Evolutionary conservation across 1,140 invertebrate genomes (phyloP), one percentile per base, ranked within the genome.

Genomic region (Drosophila nikananu): DNA sequence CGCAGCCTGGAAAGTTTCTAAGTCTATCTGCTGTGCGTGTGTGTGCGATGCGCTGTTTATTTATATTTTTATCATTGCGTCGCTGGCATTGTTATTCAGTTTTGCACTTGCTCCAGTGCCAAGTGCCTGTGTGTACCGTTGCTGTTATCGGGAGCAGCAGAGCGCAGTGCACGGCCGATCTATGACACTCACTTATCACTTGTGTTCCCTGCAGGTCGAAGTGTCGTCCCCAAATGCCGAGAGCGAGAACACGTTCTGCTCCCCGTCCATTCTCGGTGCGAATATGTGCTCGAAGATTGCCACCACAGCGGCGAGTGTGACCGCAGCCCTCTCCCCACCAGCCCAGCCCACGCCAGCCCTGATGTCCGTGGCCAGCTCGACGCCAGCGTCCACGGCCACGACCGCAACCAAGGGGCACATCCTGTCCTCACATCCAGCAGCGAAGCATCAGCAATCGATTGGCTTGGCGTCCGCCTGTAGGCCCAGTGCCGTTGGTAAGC

Each of bases 201-300:
- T 23, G 39, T 64, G 54, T 44, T 17, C 17, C 27, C 10, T 39
- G 15, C 55, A 93, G 92, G 92, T 93, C 46, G 92, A 93, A 77
- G 91, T 93, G 41, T 93, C 92, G 21, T 93, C 92, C n/a, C 92
- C 92, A 66, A 97, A 96, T 93, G 96, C 96, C 61, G 96, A 97
- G 75, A 92, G 78, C 52, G 92, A 93, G 67, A 92, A 92, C 57
- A 92, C 91, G 62, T 91, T 93, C 63, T 93, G 92, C 70, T 93
- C 92, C 49, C 89, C 91, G 68, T 93, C 92, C 44, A 93, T 93
- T 70, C 86, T 93, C 39, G 91, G 91, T 61, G 80, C 91, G 32
- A 92, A 92, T 68, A 93, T 93, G 91, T 93, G 92, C 81, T 90
- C 92, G 42, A 93, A 92, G 72, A 92, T 93, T 70, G 86, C 74